Evolutionary conservation across 2,797 vertebrate species (phyloP).

Genomic region (Lepus townsendii): DNA sequence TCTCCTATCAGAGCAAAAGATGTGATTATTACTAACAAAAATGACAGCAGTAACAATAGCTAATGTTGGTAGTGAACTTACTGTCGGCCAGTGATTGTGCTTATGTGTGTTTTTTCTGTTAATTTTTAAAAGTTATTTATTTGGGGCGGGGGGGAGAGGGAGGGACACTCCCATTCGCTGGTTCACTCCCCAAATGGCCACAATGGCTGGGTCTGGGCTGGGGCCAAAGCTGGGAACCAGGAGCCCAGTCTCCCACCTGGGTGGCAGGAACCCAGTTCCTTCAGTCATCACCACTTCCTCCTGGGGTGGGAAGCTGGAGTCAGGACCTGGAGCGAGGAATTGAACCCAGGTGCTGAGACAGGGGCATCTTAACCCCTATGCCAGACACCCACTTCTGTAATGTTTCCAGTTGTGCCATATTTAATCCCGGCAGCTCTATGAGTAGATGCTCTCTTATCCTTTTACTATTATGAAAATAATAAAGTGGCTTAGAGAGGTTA

Average conservation of each 20-base stretch:
- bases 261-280: no score
- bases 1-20: not conserved
- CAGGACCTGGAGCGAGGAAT: no score
- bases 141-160: rapidly evolving
- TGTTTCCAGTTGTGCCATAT: not conserved
- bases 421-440: not conserved
- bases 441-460: not conserved
- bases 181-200: no score
- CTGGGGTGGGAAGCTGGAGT: no score
- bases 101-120: not conserved
- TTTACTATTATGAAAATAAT: slow-evolving; percentile 6
- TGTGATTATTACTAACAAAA: no score
- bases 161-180: no score
- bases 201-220: no score
- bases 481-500: not conserved
- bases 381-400: not conserved
- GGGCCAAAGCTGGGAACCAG: no score
- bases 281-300: no score
- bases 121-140: not conserved
- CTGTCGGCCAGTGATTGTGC: not conserved
- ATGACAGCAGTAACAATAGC: not conserved
- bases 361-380: no score
- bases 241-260: no score
- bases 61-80: not conserved
- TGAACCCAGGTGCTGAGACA: no score